Percentiles rank a stretch among this genome's conserved stretches.
Evolutionary conservation across 2,888 invertebrate genomes (phyloP).

Genomic region (Sarcophaga subvicina): DNA sequence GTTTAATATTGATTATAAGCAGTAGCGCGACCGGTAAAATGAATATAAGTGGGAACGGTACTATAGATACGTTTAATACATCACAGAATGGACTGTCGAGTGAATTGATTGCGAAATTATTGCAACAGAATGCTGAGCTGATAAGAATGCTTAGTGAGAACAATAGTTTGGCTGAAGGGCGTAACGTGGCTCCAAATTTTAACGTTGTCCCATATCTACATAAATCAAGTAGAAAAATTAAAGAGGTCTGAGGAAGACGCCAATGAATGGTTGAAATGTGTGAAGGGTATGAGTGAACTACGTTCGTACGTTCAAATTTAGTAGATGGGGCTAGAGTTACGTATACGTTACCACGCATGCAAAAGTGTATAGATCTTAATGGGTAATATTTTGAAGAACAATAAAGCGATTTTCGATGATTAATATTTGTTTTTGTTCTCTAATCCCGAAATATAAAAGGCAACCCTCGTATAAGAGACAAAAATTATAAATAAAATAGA

Average conservation of each 20-base stretch:
- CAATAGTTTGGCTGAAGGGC: background rate
- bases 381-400: too few relatives aligned
- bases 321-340: background rate
- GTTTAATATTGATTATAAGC: too few relatives aligned
- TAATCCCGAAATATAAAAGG: too few relatives aligned
- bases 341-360: too few relatives aligned
- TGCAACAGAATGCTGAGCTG: background rate
- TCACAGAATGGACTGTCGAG: background rate
- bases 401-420: too few relatives aligned
- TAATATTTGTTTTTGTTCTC: too few relatives aligned
- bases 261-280: background rate
- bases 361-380: too few relatives aligned
- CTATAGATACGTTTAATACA: too few relatives aligned
- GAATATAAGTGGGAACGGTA: too few relatives aligned
- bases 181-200: slow-evolving; percentile 1
- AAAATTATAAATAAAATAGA: too few relatives aligned
- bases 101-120: background rate
- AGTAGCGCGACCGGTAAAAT: too few relatives aligned
- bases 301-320: slow-evolving; percentile 7
- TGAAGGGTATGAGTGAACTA: slow-evolving; percentile 8
- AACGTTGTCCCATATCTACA: slow-evolving; percentile 17
- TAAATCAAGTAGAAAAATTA: slow-evolving; percentile 13
- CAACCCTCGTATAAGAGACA: too few relatives aligned
- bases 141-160: background rate
- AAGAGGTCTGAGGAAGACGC: background rate